These are phyloP conservation scores for Podarcis muralis DNA, from an alignment of 2,113 vertebrate genomes.

Conservation along the genomic window DNA sequence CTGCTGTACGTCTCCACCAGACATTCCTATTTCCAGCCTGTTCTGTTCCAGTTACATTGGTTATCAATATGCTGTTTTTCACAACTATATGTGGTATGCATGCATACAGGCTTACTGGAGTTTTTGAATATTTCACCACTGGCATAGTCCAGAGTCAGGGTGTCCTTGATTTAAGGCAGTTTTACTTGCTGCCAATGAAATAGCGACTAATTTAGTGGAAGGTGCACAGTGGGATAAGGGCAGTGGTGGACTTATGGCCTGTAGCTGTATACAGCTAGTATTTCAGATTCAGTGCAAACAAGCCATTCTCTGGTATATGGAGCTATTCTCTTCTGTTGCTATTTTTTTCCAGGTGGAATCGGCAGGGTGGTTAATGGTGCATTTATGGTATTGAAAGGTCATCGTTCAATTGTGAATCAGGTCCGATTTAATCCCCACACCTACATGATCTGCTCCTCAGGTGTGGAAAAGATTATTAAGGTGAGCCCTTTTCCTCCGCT, in stretches of 20 bases:
- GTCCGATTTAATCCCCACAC: constrained; percentile 97
- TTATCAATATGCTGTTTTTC: too few species aligned
- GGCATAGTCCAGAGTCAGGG: too few species aligned
- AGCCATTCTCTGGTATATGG: constrained; percentile 21
- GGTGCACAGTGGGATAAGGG: background rate
- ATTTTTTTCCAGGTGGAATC: constrained; percentile 81
- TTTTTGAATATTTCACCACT: too few species aligned
- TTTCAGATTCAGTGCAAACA: background rate
- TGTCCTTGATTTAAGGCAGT: background rate
- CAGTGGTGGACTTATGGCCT: too few species aligned
- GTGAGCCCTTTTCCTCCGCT: constrained; percentile 71
- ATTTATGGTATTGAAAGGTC: constrained; percentile 97
- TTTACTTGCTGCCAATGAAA: background rate
- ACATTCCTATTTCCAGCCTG: too few species aligned
- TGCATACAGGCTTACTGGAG: too few species aligned
- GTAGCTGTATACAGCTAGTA: background rate
- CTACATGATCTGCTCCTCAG: constrained; percentile 99
- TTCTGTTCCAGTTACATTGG: too few species aligned
- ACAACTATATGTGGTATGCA: too few species aligned
- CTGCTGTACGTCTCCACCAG: too few species aligned
- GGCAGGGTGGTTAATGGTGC: constrained; percentile 96
- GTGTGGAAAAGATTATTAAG: constrained; percentile 99
- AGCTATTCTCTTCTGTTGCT: constrained; percentile 34
- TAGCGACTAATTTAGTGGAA: background rate
- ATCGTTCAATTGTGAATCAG: constrained; percentile 98